These are phyloP conservation scores for Drosophila fulvimacula DNA, from an alignment of 2,888 invertebrate genomes.

Conservation along the genomic window DNA sequence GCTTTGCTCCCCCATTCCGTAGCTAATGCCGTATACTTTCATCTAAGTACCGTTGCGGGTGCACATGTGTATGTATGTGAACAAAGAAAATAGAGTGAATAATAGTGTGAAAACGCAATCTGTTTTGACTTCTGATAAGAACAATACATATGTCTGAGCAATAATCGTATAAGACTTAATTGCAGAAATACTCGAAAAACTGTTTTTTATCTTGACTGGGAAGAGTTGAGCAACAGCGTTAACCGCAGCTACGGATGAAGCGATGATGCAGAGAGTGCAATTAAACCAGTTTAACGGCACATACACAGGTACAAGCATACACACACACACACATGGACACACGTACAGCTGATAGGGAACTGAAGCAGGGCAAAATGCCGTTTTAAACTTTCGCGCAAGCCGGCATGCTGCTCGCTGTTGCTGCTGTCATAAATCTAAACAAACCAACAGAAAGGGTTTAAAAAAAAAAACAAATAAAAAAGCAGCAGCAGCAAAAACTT, in stretches of 20 bases:
- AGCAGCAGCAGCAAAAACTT: slow-evolving; percentile 45
- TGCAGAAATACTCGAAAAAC: slow-evolving; percentile 29
- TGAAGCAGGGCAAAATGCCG: slow-evolving; percentile 44
- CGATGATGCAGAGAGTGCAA: slow-evolving; percentile 53
- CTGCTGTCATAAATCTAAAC: slow-evolving; percentile 57
- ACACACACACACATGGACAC: slow-evolving; percentile 11
- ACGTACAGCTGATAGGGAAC: slow-evolving; percentile 26
- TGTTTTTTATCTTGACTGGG: slow-evolving; percentile 35
- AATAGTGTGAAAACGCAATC: slow-evolving; percentile 10
- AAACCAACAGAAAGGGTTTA: slow-evolving; percentile 48
- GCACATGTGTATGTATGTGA: background rate
- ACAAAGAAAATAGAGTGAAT: slow-evolving; percentile 8
- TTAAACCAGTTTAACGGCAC: slow-evolving; percentile 72
- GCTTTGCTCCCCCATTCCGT: background rate
- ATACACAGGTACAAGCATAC: slow-evolving; percentile 18
- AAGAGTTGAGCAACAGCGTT: slow-evolving; percentile 28
- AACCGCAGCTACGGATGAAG: slow-evolving; percentile 29
- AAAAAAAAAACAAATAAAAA: slow-evolving; percentile 22
- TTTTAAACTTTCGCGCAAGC: slow-evolving; percentile 70
- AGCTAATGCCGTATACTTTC: background rate
- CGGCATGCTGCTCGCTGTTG: slow-evolving; percentile 39
- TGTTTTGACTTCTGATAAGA: slow-evolving; percentile 34
- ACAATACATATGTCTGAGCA: background rate
- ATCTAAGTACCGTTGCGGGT: slow-evolving; percentile 18
- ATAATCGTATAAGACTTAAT: slow-evolving; percentile 19